Percentiles rank a stretch among this genome's conserved stretches.
phyloP scores from a whole-genome alignment of 2,888 invertebrate genomes.

The Nesidiocoris tenuis region DNA sequence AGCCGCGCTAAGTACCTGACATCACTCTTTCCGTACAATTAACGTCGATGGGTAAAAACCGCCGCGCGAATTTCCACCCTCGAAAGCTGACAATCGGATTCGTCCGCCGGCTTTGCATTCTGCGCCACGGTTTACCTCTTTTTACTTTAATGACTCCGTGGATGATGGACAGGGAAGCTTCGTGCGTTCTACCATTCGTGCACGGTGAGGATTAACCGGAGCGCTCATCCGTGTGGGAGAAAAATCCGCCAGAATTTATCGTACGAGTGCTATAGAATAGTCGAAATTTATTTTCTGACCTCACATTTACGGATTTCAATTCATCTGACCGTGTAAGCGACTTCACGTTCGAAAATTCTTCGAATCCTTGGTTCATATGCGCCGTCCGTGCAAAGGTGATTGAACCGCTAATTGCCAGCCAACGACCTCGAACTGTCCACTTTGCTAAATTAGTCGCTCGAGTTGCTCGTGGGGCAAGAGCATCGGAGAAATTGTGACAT shows the following conservation, averaged over 20 bases:
- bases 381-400: slow-evolving; percentile 20
- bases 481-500: slow-evolving; percentile 8
- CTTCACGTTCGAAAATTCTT: no score
- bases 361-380: no score
- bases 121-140: neutral
- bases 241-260: no score
- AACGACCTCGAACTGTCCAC: slow-evolving; percentile 30
- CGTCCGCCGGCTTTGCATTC: neutral
- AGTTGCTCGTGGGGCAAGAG: neutral
- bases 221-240: no score
- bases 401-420: slow-evolving; percentile 26
- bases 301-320: no score
- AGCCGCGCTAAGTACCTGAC: slow-evolving; percentile 22
- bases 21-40: slow-evolving; percentile 40
- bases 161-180: neutral
- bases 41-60: slow-evolving; percentile 35
- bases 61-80: neutral
- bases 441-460: slow-evolving; percentile 40
- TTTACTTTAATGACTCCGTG: neutral
- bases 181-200: no score
- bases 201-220: no score
- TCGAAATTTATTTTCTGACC: no score
- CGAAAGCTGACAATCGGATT: slow-evolving; percentile 35
- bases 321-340: no score
- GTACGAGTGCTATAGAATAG: no score